phyloP scores from a whole-genome alignment of 2,888 invertebrate species.

The Watsonalla cultraria region DNA sequence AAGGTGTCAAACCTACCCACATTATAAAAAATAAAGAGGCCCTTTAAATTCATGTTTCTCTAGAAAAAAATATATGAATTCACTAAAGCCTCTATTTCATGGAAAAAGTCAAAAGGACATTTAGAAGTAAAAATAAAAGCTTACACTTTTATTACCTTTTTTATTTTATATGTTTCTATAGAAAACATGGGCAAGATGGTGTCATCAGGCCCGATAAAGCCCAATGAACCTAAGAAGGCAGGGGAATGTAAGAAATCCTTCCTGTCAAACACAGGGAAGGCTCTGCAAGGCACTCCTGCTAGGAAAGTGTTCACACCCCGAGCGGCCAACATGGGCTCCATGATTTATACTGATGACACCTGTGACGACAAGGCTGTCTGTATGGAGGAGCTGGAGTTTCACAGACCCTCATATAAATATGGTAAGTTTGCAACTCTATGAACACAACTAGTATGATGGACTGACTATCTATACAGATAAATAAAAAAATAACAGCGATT shows the following conservation, averaged over 20 bases:
- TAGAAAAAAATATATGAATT: too few relatives aligned
- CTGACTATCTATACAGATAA: too few relatives aligned
- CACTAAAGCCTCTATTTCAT: too few relatives aligned
- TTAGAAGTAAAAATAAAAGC: too few relatives aligned
- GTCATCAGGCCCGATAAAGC: constrained; percentile 51
- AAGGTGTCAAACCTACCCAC: constrained; percentile 17
- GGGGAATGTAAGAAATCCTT: constrained; percentile 59
- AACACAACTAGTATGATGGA: too few relatives aligned
- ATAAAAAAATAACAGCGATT: too few relatives aligned
- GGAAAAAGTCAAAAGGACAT: too few relatives aligned
- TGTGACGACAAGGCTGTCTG: constrained; percentile 24
- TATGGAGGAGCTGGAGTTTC: constrained; percentile 58
- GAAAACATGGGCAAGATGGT: constrained; percentile 64
- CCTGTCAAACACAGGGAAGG: constrained; percentile 58
- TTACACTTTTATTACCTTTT: too few relatives aligned
- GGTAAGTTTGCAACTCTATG: too few relatives aligned
- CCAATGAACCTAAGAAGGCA: constrained; percentile 50
- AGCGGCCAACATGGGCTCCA: constrained; percentile 47
- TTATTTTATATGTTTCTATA: constrained; percentile 18
- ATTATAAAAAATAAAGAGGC: too few relatives aligned
- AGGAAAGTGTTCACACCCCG: constrained; percentile 54
- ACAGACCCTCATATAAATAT: constrained; percentile 48
- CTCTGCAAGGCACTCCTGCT: constrained; percentile 53
- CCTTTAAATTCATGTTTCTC: too few relatives aligned
- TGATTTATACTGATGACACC: constrained; percentile 57